Evolutionary conservation across 2,888 invertebrate genomes (phyloP), one percentile per base, ranked within the genome.

Genomic region (Tetrapedia diversipes): DNA sequence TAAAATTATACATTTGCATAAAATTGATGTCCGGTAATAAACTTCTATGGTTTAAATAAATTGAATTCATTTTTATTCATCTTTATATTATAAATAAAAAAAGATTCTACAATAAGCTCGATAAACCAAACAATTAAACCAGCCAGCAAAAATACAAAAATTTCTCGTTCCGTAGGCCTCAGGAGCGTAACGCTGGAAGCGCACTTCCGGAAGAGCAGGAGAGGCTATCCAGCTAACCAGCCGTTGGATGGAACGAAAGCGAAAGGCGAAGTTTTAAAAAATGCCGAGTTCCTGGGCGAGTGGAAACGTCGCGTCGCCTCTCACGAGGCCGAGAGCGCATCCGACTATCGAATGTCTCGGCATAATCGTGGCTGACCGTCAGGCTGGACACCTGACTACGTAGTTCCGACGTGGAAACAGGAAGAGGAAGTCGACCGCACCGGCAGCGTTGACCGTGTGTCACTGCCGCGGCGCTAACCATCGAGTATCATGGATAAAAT

Each of bases 361-460:
- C 71, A 49, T 83, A 74, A 85, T 83, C 77, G 77, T 51, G n/a
- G n/a, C n/a, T n/a, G 69, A 60, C 64, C 70, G 68, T 54, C 76
- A 77, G 66, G 67, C 81, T 77, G 81, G 81, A 89, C 89, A 90
- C 90, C 89, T 89, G 91, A 90, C 90, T 88, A 86, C 74, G 84
- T 87, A 89, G 90, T 90, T 89, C 91, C 89, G 89, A 89, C 70
- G 80, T 83, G 84, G 83, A 86, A 86, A 77, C 90, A 90, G 91
- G 91, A 91, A 90, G 88, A 90, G 91, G 91, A 91, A 91, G 91
- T 91, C 87, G 78, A 88, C 87, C 88, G 86, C 89, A 88, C 84
- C n/a, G 82, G 64, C 66, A 60, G 19, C 57, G 63, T 61, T 59
- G 64, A 78, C 75, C 82, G 68, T 73, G 85, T 82, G 77, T 75